Evolutionary conservation across 2,888 invertebrate species (phyloP).

Genomic region (Ceraclea dissimilis): DNA sequence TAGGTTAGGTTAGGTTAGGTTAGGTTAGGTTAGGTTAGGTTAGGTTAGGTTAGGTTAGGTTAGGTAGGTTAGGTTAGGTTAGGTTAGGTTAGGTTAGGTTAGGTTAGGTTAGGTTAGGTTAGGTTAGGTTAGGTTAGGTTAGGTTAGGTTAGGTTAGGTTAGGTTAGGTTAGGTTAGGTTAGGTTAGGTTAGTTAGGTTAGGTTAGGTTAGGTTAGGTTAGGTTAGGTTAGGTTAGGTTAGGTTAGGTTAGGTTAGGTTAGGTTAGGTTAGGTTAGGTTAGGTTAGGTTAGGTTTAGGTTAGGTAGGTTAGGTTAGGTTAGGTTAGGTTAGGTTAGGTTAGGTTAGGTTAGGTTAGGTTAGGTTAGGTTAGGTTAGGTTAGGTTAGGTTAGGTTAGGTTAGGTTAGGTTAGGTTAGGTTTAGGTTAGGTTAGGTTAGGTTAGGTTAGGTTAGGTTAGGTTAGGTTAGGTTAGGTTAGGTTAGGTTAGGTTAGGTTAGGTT

Average conservation of each 20-base stretch:
- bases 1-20: conserved; percentile 20
- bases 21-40: conserved; percentile 18
- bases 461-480: conserved; percentile 7
- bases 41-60: conserved; percentile 21
- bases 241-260: conserved; percentile 18
- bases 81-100: conserved; percentile 20
- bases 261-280: conserved; percentile 24
- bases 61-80: conserved; percentile 19
- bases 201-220: conserved; percentile 19
- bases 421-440: neutral
- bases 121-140: conserved; percentile 11
- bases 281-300: conserved; percentile 26
- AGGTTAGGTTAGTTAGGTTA: conserved; percentile 14
- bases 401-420: neutral
- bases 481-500: conserved; percentile 12
- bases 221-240: conserved; percentile 17
- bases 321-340: conserved; percentile 16
- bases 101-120: conserved; percentile 14
- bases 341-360: conserved; percentile 9
- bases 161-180: conserved; percentile 13
- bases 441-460: conserved; percentile 6
- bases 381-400: conserved; percentile 9
- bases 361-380: conserved; percentile 6
- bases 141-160: conserved; percentile 8
- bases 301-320: conserved; percentile 26